Percentiles rank a stretch among this genome's conserved stretches.
Evolutionary conservation across 2,888 invertebrate genomes (phyloP).

Genomic region (Cremastinae sp.): DNA sequence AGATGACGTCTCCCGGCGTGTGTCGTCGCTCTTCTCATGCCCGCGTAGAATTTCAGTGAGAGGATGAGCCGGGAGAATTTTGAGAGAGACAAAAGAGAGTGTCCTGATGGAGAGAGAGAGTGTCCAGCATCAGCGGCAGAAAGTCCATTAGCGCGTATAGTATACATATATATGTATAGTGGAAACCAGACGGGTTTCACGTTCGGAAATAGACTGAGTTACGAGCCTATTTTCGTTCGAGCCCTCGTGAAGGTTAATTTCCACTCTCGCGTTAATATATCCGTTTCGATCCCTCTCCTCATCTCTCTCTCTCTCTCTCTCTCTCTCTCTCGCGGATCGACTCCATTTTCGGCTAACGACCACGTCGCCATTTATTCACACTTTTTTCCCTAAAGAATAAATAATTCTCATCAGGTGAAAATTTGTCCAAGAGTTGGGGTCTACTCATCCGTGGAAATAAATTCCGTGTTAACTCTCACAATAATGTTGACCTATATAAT

Average conservation of each 20-base stretch:
- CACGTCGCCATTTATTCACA: neutral
- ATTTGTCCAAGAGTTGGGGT: no score
- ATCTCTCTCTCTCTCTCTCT: conserved; percentile 9
- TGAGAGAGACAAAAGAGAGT: conserved; percentile 10
- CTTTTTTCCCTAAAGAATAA: neutral
- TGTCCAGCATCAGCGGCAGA: conserved; percentile 44
- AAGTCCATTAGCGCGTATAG: conserved; percentile 60
- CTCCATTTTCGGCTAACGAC: conserved; percentile 6
- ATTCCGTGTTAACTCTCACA: no score
- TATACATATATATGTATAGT: no score
- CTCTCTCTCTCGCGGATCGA: neutral
- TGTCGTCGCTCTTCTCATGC: conserved; percentile 39
- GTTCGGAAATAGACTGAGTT: conserved; percentile 63
- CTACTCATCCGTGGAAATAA: no score
- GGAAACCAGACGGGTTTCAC: conserved; percentile 59
- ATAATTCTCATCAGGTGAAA: no score
- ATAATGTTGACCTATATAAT: no score
- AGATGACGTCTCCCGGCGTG: conserved; percentile 54
- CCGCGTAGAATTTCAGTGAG: conserved; percentile 34
- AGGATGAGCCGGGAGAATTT: conserved; percentile 15
- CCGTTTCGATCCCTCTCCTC: conserved; percentile 36
- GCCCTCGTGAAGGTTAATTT: conserved; percentile 56
- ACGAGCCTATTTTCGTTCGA: conserved; percentile 61
- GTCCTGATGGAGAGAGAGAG: conserved; percentile 16
- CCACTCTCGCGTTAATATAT: conserved; percentile 43